Percentiles rank a stretch among this genome's conserved stretches.
These are phyloP conservation scores for Alentia gelatinosa DNA, from an alignment of 2,888 invertebrate genomes.

Conservation along the genomic window DNA sequence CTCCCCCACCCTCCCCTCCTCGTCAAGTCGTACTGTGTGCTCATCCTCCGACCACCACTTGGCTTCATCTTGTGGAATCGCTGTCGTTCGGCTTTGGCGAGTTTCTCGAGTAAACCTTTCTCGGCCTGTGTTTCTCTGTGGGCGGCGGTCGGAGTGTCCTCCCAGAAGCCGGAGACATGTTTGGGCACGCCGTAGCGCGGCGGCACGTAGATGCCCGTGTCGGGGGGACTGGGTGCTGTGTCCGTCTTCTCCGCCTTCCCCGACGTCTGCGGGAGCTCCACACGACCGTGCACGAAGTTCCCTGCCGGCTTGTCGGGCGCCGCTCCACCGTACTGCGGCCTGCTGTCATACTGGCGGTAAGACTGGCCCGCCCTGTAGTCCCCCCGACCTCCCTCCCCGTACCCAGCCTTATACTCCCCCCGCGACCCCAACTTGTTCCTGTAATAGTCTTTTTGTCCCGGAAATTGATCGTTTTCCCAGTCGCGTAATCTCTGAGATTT, in stretches of 20 bases:
- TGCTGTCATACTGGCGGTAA: background rate
- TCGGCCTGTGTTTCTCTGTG: background rate
- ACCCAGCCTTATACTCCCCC: background rate
- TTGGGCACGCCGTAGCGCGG: background rate
- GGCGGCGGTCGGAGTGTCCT: background rate
- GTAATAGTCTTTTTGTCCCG: background rate
- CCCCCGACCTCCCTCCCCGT: background rate
- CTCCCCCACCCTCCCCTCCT: background rate
- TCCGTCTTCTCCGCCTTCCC: background rate
- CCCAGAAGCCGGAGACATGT: slow-evolving; percentile 14
- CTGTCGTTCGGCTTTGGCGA: background rate
- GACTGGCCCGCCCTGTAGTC: background rate
- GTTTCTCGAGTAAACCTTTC: background rate
- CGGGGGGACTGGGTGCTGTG: background rate
- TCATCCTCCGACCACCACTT: background rate
- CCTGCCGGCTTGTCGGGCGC: background rate
- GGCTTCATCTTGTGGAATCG: background rate
- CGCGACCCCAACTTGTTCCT: background rate
- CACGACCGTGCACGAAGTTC: background rate
- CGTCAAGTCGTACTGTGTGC: background rate
- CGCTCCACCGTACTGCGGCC: background rate
- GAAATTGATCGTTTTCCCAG: background rate
- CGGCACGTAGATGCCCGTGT: background rate
- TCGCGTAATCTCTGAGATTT: background rate
- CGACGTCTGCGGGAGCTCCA: background rate